phyloP scores from a whole-genome alignment of 1,140 invertebrate species.

The Pentalonia nigronervosa region DNA sequence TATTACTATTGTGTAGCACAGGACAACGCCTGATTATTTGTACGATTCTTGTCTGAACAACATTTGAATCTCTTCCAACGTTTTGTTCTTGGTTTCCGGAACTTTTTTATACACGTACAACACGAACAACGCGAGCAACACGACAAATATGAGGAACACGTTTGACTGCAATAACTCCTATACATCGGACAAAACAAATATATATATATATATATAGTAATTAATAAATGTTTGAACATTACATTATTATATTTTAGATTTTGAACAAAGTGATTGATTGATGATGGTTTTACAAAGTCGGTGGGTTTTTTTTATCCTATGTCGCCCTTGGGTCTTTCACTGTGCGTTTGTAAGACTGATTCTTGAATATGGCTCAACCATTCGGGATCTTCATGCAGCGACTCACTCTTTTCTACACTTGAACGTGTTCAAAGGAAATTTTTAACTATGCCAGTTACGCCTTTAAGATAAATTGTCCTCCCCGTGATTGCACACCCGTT shows the following conservation, averaged over 20 bases:
- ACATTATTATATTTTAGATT: not conserved
- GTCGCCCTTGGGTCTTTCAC: not conserved
- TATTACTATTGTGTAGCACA: not conserved
- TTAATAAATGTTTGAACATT: not conserved
- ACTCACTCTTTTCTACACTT: no score
- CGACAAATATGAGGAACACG: slow-evolving; percentile 81
- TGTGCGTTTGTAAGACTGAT: no score
- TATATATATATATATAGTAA: not conserved
- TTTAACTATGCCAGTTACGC: no score
- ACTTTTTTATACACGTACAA: slow-evolving; percentile 82
- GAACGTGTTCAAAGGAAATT: no score
- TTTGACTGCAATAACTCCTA: slow-evolving; percentile 71
- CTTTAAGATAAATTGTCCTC: no score
- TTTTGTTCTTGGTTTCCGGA: slow-evolving; percentile 87
- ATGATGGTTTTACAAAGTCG: not conserved
- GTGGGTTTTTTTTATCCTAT: not conserved
- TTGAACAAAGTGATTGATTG: not conserved
- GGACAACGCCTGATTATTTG: slow-evolving; percentile 65
- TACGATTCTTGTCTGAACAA: slow-evolving; percentile 78
- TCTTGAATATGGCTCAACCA: no score
- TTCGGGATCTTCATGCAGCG: no score
- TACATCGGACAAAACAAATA: slow-evolving; percentile 61
- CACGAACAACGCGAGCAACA: slow-evolving; percentile 72
- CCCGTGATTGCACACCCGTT: no score
- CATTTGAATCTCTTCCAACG: slow-evolving; percentile 80